phyloP scores from a whole-genome alignment of 2,797 vertebrate genomes.

The Acanthis flammea region DNA sequence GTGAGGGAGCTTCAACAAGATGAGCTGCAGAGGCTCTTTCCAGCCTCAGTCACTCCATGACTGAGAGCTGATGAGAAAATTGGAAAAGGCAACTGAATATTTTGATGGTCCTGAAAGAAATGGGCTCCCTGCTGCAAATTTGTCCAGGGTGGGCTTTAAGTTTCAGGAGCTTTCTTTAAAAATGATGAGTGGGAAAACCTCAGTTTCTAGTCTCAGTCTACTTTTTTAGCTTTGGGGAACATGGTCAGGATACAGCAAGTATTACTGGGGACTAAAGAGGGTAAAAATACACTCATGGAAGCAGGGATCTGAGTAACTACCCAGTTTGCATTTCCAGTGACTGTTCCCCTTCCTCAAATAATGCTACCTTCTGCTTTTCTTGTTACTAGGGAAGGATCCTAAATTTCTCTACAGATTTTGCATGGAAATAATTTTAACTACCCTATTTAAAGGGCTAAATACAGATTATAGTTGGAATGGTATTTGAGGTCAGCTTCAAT shows the following conservation, averaged over 20 bases:
- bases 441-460: not conserved
- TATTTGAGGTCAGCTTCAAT: not conserved
- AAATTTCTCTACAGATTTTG: not conserved
- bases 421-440: not conserved
- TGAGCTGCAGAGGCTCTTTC: not conserved
- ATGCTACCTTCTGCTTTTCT: not conserved
- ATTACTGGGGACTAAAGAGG: not conserved
- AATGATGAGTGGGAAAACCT: not conserved
- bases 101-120: not conserved
- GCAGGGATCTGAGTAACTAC: not conserved
- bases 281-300: not conserved
- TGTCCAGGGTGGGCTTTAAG: not conserved
- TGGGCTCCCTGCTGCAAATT: not conserved
- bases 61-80: not conserved
- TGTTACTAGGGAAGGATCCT: not conserved
- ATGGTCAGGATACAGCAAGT: not conserved
- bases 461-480: not conserved
- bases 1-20: fast-evolving
- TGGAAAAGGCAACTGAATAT: not conserved
- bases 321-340: not conserved
- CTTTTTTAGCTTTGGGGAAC: not conserved
- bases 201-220: not conserved
- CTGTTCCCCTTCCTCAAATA: not conserved
- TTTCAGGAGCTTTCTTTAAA: not conserved
- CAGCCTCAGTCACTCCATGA: not conserved